phyloP scores from a whole-genome alignment of 2,797 vertebrate genomes.

The Setipinna tenuifilis region DNA sequence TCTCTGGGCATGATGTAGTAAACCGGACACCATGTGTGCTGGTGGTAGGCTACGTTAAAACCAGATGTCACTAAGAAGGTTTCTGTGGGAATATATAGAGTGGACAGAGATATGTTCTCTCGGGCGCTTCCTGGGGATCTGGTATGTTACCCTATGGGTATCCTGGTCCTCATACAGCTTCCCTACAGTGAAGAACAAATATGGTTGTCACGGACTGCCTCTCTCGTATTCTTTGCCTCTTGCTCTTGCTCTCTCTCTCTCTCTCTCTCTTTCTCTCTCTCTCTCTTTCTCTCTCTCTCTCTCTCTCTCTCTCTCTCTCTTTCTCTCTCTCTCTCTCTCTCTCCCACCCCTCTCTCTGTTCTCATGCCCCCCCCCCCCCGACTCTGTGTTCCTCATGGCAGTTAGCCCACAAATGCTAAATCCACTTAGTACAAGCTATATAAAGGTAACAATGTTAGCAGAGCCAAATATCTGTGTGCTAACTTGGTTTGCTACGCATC shows the following conservation, averaged over 20 bases:
- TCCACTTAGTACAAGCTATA: conserved; percentile 10
- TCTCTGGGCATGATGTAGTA: background rate
- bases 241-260: background rate
- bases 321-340: background rate
- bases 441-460: conserved; percentile 25
- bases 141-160: background rate
- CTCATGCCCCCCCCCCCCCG: background rate
- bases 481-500: conserved; percentile 24
- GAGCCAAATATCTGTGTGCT: conserved; percentile 22
- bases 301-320: background rate
- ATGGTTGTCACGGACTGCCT: conserved; percentile 36
- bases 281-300: conserved; percentile 19
- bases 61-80: background rate
- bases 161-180: background rate
- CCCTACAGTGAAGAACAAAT: conserved; percentile 26
- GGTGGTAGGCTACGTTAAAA: background rate
- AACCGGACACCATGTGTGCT: background rate
- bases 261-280: too few species aligned
- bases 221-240: background rate
- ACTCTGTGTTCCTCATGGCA: conserved; percentile 3
- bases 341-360: background rate
- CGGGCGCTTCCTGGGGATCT: background rate
- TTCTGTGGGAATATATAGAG: background rate
- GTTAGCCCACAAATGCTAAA: conserved; percentile 1
- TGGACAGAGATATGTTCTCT: background rate